Percentiles rank a stretch among this genome's conserved stretches.
Conservation (phyloP, 1,140 invertebrate species). For the Orussus abietinus region DNA sequence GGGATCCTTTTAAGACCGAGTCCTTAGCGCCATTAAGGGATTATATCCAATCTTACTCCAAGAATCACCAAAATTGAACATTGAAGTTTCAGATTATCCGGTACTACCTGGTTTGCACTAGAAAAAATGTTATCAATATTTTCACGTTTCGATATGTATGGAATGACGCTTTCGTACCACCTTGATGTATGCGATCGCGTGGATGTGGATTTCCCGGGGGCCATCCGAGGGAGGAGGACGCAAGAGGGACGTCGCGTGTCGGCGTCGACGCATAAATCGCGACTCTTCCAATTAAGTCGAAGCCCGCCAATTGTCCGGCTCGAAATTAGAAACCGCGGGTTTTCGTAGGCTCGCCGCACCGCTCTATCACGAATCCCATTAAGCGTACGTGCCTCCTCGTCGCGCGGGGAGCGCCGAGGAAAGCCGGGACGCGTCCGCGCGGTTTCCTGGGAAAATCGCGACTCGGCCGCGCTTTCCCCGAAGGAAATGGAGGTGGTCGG, state of each 20-base stretch:
- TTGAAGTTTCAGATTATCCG: too few species aligned
- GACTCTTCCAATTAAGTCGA: conserved; percentile 35
- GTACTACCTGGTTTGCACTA: too few species aligned
- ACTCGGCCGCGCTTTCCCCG: conserved; percentile 3
- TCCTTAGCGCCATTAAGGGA: too few species aligned
- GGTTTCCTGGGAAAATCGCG: too few species aligned
- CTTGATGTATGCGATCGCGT: conserved; percentile 31
- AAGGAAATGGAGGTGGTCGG: neutral
- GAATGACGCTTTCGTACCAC: too few species aligned
- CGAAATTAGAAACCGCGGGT: conserved; percentile 23
- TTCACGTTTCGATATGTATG: too few species aligned
- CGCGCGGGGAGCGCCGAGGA: neutral
- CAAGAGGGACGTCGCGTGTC: conserved; percentile 31
- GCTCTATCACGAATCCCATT: conserved; percentile 6
- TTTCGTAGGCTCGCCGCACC: neutral
- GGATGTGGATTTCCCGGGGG: conserved; percentile 7
- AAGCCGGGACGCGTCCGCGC: conserved; percentile 1
- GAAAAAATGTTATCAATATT: too few species aligned
- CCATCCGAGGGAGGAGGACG: too few species aligned
- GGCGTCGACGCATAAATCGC: conserved; percentile 37
- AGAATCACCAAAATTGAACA: too few species aligned
- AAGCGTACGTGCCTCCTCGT: neutral
- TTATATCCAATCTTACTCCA: too few species aligned
- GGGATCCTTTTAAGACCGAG: too few species aligned
- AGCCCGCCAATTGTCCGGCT: conserved; percentile 29